Evolutionary conservation across 1,140 invertebrate genomes (phyloP), one percentile per base, ranked within the genome.

Genomic region (Glossosoma conforme): DNA sequence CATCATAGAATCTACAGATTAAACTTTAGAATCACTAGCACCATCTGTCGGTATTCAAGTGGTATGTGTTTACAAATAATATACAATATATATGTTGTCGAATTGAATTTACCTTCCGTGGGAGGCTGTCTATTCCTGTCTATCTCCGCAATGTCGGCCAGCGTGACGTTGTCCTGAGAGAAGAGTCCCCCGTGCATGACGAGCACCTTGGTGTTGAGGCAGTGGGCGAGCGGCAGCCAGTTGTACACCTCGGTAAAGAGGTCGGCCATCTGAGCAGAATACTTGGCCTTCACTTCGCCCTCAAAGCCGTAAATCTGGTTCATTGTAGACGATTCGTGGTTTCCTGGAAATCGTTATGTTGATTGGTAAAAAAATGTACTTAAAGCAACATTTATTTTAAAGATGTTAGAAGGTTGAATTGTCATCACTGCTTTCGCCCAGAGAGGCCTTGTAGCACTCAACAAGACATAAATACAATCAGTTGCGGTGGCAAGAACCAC

Each of bases 271-370:
- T 93, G 86, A 13, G 82, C 70, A 2, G 86, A 89, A 69, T 93
- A 99, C 72, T 99, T 99, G 4, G 89, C 82, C 63, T 92, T 93
- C 0, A 98, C 95, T 79, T 99, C 96, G 2, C 95, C 95, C 61
- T 95, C 89, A 77, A 99, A 98, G 14, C 96, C 96, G 71, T 98
- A 99, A 87, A 98, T 97, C 73, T 97, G 93, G 75, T 99, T 99
- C 96, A 99, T 99, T 11, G 89, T 95, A 15, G 87, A 81, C 62
- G 91, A 97, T 67, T 99, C 97, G 69, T 99, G 97, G 71, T 99
- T 99, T 22, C 95, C 93, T 94, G 65, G 10, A 74, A 74, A 60
- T 43, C 60, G 52, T 36, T 14, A 10, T n/a, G n/a, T n/a, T n/a
- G n/a, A n/a, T n/a, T n/a, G n/a, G n/a, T n/a, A n/a, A n/a, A n/a